Base-by-base conservation (phyloP, 2,888 invertebrate genomes). In the Lottia gigantea region DNA sequence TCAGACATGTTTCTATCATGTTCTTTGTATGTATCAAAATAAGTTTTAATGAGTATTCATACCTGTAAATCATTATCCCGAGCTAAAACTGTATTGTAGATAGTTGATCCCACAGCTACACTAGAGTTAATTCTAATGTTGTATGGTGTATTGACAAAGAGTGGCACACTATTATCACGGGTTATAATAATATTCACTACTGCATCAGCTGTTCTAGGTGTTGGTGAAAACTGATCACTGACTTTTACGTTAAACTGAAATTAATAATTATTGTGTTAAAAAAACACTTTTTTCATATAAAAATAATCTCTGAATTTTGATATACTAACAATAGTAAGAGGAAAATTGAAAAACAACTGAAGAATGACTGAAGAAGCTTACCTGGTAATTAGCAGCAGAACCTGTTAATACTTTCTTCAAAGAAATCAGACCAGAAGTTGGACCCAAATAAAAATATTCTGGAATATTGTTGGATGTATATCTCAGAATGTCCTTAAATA, bases 51-150 rank as follows among this genome's bases (percentile, higher is more conserved):
- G 31, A 31, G 31, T 40, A 11, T 40, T 40, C 74, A 62, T 62
- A 77, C 77, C 61, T 40, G 72, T 14, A 72, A 62, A 69, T 77
- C 76, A 19, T 14, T 45, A 68, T 77, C 77, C 8, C 3, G 12
- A 2, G 73, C 73, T 26, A 26, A 23, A n/a, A 70, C 73, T 40
- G 8, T 40, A 31, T n/a, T 62, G 64, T 46, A 78, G 61, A 80
- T 70, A 23, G 25, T 11, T 15, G 67, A 65, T 7, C 70, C 76
- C 40, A 74, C 73, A 0, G 76, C 71, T 66, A 71, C 71, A 64
- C 76, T 79, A 71, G 78, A 83, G 71, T 73, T 76, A 16, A 85
- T 76, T 1, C 68, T 68, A 0, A 72, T 68, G 3, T 8, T 31
- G 67, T 83, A 83, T 11, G 75, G 77, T 49, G 67, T 25, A 25